A percentile compares a stretch with the other conserved stretches of the same genome.
These are phyloP conservation scores for Ceratina australensis DNA, from an alignment of 1,140 invertebrate species.

Conservation along the genomic window DNA sequence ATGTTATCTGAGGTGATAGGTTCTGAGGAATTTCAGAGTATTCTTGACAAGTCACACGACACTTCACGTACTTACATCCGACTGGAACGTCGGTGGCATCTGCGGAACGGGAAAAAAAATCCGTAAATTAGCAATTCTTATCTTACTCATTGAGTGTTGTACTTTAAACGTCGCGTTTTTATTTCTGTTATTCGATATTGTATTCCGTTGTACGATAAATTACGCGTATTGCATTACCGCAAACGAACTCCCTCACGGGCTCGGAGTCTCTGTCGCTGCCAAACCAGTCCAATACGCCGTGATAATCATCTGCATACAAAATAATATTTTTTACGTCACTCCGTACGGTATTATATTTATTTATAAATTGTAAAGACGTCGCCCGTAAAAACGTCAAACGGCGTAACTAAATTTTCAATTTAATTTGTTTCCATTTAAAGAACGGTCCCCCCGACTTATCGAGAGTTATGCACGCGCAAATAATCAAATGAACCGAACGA, in stretches of 20 bases:
- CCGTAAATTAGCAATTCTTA: conserved; percentile 6
- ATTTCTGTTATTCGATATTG: conserved; percentile 12
- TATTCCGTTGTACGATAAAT: conserved; percentile 1
- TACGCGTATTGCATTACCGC: conserved; percentile 38
- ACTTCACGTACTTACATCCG: conserved; percentile 61
- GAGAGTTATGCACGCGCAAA: not conserved
- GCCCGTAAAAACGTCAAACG: not conserved
- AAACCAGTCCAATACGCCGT: conserved; percentile 59
- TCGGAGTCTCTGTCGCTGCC: conserved; percentile 33
- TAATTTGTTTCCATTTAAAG: not conserved
- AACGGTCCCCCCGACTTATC: not conserved
- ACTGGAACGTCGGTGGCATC: conserved; percentile 48
- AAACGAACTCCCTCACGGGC: conserved; percentile 21
- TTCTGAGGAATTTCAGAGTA: conserved; percentile 62
- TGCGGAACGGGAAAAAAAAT: conserved; percentile 26
- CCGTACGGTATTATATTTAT: not conserved
- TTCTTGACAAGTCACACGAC: conserved; percentile 64
- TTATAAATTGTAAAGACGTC: not conserved
- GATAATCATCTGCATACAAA: conserved; percentile 61
- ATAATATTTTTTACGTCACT: conserved; percentile 18
- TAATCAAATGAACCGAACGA: not conserved
- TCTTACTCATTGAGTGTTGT: not conserved
- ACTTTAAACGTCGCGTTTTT: not conserved
- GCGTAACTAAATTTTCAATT: conserved; percentile 27
- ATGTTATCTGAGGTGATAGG: conserved; percentile 60